Evolutionary conservation across 1,140 invertebrate species (phyloP).

Genomic region (Coelopa frigida): DNA sequence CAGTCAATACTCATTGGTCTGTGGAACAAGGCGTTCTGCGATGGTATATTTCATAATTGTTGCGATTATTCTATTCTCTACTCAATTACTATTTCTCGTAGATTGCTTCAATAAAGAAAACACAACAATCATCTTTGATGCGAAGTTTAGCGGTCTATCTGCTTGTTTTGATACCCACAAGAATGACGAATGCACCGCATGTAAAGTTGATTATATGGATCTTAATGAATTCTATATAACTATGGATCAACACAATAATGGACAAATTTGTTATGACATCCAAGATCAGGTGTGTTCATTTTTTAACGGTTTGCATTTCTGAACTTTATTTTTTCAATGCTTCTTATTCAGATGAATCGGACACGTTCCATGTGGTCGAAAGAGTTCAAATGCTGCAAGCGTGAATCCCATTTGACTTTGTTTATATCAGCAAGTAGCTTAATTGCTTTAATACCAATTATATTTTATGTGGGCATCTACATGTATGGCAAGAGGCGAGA

Average conservation of each 20-base stretch:
- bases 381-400: conserved; percentile 29
- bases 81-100: conserved; percentile 3
- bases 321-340: neutral
- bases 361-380: conserved; percentile 32
- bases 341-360: conserved; percentile 29
- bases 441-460: conserved; percentile 20
- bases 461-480: conserved; percentile 24
- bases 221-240: conserved; percentile 26
- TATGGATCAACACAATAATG: conserved; percentile 26
- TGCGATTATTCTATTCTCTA: neutral
- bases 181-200: conserved; percentile 13
- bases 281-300: conserved; percentile 26
- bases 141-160: neutral
- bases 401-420: conserved; percentile 19
- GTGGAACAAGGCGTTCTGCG: conserved; percentile 31
- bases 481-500: conserved; percentile 29
- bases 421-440: conserved; percentile 20
- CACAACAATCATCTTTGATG: conserved; percentile 19
- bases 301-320: neutral
- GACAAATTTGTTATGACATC: conserved; percentile 32
- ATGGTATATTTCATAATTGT: conserved; percentile 17
- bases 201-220: conserved; percentile 16
- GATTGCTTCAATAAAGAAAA: conserved; percentile 31
- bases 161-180: neutral
- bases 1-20: conserved; percentile 22